Conservation (phyloP, 1,140 invertebrate species). For the Drosophila kurseongensis region DNA sequence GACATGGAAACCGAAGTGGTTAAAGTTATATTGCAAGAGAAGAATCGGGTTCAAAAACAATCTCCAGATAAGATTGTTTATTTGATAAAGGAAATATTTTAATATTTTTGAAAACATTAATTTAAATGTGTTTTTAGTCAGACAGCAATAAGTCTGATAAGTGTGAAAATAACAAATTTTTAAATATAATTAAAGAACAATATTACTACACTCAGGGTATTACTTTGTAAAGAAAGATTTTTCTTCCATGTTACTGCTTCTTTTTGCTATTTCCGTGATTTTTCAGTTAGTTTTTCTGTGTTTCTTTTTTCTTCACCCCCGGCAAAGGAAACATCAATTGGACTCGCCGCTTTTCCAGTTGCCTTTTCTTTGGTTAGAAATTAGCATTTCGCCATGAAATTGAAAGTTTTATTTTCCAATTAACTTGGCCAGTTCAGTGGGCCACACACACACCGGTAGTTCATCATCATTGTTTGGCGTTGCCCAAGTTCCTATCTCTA, state of each 20-base stretch:
- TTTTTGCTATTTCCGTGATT: conserved; percentile 13
- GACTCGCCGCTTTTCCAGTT: conserved; percentile 34
- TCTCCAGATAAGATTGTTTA: no score
- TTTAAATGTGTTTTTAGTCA: no score
- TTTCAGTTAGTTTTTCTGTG: conserved; percentile 31
- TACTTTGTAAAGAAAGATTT: neutral
- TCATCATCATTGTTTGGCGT: conserved; percentile 6
- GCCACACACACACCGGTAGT: conserved; percentile 24
- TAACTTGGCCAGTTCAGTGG: conserved; percentile 59
- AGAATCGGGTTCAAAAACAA: no score
- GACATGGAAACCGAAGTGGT: neutral
- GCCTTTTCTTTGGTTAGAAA: conserved; percentile 48
- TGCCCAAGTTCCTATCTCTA: conserved; percentile 32
- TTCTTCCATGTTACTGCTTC: neutral
- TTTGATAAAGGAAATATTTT: no score
- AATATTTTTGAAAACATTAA: no score
- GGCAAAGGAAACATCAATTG: neutral
- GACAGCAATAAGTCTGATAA: no score
- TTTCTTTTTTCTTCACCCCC: conserved; percentile 20
- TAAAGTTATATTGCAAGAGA: neutral
- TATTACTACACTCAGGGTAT: neutral
- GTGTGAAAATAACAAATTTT: no score
- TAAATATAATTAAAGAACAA: no score
- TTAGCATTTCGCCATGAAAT: conserved; percentile 68
- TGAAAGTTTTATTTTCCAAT: conserved; percentile 65